Evolutionary conservation across 2,888 invertebrate genomes (phyloP).

Genomic region (Brassicogethes aeneus): DNA sequence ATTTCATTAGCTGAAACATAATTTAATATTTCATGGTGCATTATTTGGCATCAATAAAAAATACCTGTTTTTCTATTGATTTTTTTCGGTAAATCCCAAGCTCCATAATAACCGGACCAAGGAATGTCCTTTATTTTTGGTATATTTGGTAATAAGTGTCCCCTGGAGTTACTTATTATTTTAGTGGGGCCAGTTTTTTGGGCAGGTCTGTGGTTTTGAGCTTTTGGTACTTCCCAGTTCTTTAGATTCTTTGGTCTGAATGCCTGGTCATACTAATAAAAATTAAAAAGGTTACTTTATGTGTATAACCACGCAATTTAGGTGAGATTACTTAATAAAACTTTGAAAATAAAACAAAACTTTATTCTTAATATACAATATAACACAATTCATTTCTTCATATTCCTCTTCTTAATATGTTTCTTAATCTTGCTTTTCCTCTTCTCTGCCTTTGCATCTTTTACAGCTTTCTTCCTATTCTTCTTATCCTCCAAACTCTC

Average conservation of each 20-base stretch:
- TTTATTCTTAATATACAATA: background rate
- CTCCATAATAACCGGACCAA: constrained; percentile 45
- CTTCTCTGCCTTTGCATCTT: constrained; percentile 81
- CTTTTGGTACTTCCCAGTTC: constrained; percentile 61
- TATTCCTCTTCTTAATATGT: constrained; percentile 80
- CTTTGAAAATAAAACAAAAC: background rate
- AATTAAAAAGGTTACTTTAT: background rate
- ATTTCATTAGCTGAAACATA: constrained; percentile 13
- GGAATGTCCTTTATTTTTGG: constrained; percentile 44
- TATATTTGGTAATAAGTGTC: constrained; percentile 55
- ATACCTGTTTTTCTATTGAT: constrained; percentile 26
- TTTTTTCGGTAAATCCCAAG: constrained; percentile 26
- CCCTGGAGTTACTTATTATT: constrained; percentile 53
- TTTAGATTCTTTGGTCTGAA: constrained; percentile 51
- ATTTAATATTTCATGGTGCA: too few relatives aligned
- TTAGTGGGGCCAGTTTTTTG: constrained; percentile 42
- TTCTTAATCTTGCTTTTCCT: constrained; percentile 86
- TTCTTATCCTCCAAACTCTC: constrained; percentile 77
- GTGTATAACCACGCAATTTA: too few relatives aligned
- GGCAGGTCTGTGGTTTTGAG: constrained; percentile 48
- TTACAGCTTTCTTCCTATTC: constrained; percentile 78
- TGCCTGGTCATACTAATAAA: constrained; percentile 47
- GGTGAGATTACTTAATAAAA: too few relatives aligned
- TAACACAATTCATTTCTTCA: constrained; percentile 4
- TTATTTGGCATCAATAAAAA: too few relatives aligned